Evolutionary conservation across 2,113 vertebrate species (phyloP).

Genomic region (Laticauda colubrina): DNA sequence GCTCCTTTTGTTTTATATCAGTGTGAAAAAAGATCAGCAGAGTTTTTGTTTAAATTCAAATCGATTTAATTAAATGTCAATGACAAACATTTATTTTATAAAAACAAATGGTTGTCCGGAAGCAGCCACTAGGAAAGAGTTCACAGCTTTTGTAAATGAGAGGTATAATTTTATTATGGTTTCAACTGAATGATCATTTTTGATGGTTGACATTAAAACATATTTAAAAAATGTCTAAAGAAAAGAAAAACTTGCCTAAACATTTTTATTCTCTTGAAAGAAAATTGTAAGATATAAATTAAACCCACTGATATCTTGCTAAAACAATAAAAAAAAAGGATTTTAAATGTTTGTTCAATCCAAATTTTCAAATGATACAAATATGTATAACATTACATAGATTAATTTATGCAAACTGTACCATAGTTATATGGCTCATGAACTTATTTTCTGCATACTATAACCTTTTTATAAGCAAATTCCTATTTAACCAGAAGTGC

Average conservation of each 20-base stretch:
- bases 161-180: slow-evolving; percentile 10
- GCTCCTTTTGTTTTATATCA: slow-evolving; percentile 9
- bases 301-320: slow-evolving; percentile 13
- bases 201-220: neutral
- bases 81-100: slow-evolving; percentile 13
- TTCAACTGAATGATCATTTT: slow-evolving; percentile 18
- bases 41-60: slow-evolving; percentile 19
- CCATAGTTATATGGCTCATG: slow-evolving; percentile 13
- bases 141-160: slow-evolving; percentile 22
- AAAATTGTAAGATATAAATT: slow-evolving; percentile 24
- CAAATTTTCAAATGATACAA: slow-evolving; percentile 20
- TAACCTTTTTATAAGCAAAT: slow-evolving; percentile 17
- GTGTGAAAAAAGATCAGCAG: slow-evolving; percentile 8
- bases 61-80: slow-evolving; percentile 28
- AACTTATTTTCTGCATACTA: slow-evolving; percentile 23
- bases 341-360: neutral
- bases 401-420: slow-evolving; percentile 24
- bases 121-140: slow-evolving; percentile 26
- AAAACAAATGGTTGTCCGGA: slow-evolving; percentile 20
- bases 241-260: slow-evolving; percentile 23
- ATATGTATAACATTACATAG: neutral
- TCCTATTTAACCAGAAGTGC: slow-evolving; percentile 30
- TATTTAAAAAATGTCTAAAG: neutral
- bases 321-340: neutral
- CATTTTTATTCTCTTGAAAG: slow-evolving; percentile 16